phyloP scores from a whole-genome alignment of 2,113 vertebrate species.

The Lophius piscatorius region DNA sequence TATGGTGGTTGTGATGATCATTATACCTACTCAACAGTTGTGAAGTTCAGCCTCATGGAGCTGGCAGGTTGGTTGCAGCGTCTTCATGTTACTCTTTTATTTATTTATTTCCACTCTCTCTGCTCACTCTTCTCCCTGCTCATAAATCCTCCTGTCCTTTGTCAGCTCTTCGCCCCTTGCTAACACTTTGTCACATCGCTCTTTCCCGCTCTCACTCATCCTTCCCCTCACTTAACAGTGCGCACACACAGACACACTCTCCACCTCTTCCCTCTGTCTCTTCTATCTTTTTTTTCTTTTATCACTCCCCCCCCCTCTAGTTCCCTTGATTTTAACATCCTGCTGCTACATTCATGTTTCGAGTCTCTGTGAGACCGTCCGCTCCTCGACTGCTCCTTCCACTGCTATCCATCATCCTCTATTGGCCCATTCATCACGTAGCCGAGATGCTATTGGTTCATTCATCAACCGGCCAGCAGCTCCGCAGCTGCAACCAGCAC shows the following conservation, averaged over 20 bases:
- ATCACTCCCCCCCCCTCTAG: background rate
- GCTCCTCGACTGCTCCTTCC: conserved; percentile 28
- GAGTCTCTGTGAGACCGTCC: conserved; percentile 35
- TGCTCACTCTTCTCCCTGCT: conserved; percentile 11
- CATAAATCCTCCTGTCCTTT: conserved; percentile 49
- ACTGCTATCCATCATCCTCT: conserved; percentile 72
- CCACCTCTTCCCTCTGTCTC: conserved; percentile 34
- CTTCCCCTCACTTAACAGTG: conserved; percentile 43
- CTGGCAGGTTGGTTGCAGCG: background rate
- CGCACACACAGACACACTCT: conserved; percentile 17
- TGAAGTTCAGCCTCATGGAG: background rate
- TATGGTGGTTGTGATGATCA: no score
- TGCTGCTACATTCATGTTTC: conserved; percentile 51
- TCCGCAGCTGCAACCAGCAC: conserved; percentile 54
- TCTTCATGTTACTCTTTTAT: background rate
- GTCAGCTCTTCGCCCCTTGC: conserved; percentile 43
- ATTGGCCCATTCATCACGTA: conserved; percentile 74
- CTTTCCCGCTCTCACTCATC: conserved; percentile 45
- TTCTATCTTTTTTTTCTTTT: conserved; percentile 30
- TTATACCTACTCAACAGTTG: no score
- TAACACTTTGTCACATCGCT: conserved; percentile 51
- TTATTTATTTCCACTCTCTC: background rate
- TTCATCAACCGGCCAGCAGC: conserved; percentile 58
- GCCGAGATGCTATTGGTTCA: conserved; percentile 58
- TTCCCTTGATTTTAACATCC: conserved; percentile 45